Evolutionary conservation across 2,113 vertebrate species (phyloP).

Genomic region (Notothenia coriiceps): DNA sequence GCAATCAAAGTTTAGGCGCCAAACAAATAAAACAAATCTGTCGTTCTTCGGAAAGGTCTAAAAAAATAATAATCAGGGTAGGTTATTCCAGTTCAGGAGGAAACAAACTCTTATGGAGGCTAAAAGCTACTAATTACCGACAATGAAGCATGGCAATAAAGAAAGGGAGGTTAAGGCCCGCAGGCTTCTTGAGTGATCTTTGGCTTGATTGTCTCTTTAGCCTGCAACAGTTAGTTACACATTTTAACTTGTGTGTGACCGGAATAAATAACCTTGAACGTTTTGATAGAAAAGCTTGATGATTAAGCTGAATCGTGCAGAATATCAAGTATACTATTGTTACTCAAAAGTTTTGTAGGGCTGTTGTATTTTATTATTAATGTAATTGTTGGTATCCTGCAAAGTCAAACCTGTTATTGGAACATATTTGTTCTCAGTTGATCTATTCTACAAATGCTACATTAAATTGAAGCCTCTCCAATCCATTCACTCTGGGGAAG

Average conservation of each 20-base stretch:
- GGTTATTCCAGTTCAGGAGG: constrained; percentile 9
- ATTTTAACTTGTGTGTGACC: constrained; percentile 20
- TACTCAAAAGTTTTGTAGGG: background rate
- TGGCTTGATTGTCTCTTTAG: background rate
- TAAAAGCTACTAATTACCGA: constrained; percentile 1
- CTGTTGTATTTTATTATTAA: background rate
- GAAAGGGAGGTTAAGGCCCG: background rate
- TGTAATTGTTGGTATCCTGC: background rate
- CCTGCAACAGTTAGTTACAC: constrained; percentile 5
- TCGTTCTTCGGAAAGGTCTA: background rate
- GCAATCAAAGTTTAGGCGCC: background rate
- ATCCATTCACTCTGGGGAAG: constrained; percentile 7
- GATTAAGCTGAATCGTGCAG: background rate
- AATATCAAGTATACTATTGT: background rate
- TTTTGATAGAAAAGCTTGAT: background rate
- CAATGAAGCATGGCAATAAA: background rate
- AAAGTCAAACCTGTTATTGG: background rate
- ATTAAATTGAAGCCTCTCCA: background rate
- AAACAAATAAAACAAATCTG: constrained; percentile 28
- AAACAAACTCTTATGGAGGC: background rate
- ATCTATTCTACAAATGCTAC: background rate
- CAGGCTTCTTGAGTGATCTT: constrained; percentile 27
- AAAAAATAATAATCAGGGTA: background rate
- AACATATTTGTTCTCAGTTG: background rate
- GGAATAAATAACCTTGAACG: constrained; percentile 37